phyloP scores from a whole-genome alignment of 2,888 invertebrate genomes.

The Acronicta aceris region DNA sequence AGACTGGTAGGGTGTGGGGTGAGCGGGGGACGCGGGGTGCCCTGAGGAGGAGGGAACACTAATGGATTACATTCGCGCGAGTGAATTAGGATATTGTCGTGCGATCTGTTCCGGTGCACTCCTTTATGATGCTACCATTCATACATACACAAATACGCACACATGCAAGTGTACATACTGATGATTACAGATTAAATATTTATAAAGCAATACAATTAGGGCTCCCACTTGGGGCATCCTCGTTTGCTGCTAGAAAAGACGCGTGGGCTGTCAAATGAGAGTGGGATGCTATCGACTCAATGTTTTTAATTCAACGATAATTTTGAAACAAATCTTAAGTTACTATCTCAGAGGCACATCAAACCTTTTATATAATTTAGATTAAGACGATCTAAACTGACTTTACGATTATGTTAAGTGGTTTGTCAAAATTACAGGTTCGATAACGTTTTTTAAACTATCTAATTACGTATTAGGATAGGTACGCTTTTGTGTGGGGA shows the following conservation, averaged over 20 bases:
- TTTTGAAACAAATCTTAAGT: not conserved
- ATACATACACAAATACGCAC: slow-evolving; percentile 61
- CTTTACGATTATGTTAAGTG: not conserved
- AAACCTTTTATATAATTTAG: slow-evolving; percentile 11
- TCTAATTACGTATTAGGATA: too few relatives aligned
- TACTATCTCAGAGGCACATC: slow-evolving; percentile 3
- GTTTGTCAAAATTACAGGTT: not conserved
- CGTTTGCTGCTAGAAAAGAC: slow-evolving; percentile 21
- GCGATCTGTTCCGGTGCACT: slow-evolving; percentile 87
- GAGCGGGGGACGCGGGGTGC: slow-evolving; percentile 44
- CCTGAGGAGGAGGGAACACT: slow-evolving; percentile 74
- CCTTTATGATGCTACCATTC: slow-evolving; percentile 77
- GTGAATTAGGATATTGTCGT: slow-evolving; percentile 89
- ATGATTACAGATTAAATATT: slow-evolving; percentile 72
- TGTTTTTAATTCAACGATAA: slow-evolving; percentile 27
- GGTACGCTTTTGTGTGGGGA: too few relatives aligned
- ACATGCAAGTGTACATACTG: slow-evolving; percentile 56
- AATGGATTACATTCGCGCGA: slow-evolving; percentile 89
- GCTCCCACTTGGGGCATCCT: slow-evolving; percentile 25
- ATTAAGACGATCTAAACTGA: not conserved
- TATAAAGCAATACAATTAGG: slow-evolving; percentile 60
- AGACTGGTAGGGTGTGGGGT: slow-evolving; percentile 69
- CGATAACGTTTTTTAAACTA: not conserved
- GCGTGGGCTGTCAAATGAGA: slow-evolving; percentile 15
- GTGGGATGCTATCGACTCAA: slow-evolving; percentile 24